phyloP scores from a whole-genome alignment of 2,888 invertebrate genomes.

The Helleia helle region DNA sequence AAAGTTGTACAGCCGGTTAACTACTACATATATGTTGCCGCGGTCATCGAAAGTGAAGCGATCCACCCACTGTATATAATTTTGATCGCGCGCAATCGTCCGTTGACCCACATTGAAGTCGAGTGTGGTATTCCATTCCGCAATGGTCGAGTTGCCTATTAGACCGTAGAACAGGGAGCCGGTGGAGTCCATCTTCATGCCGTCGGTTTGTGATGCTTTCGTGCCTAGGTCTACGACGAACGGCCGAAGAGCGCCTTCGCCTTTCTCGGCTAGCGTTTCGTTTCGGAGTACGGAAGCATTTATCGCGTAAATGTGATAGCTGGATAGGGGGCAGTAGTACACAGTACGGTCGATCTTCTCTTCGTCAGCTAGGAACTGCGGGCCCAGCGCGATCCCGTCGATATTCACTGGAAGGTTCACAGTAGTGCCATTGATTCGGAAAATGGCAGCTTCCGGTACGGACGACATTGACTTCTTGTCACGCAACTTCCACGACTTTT shows the following conservation, averaged over 20 bases:
- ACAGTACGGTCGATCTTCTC: conserved; percentile 63
- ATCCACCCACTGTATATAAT: conserved; percentile 82
- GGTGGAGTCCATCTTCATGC: conserved; percentile 82
- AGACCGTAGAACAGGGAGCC: conserved; percentile 82
- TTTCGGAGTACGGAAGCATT: conserved; percentile 76
- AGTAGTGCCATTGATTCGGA: conserved; percentile 75
- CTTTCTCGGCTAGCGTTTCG: conserved; percentile 49
- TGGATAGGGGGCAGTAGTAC: conserved; percentile 80
- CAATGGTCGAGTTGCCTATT: conserved; percentile 78
- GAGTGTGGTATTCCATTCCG: conserved; percentile 78
- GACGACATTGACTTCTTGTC: conserved; percentile 78
- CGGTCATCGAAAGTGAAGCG: conserved; percentile 79
- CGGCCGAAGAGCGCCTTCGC: conserved; percentile 46
- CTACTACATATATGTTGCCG: conserved; percentile 78
- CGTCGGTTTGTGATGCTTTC: conserved; percentile 80
- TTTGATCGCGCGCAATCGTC: conserved; percentile 78
- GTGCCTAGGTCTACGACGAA: conserved; percentile 75
- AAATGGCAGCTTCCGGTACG: conserved; percentile 69
- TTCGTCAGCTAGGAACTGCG: conserved; percentile 56
- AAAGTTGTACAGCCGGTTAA: conserved; percentile 80
- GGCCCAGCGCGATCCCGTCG: conserved; percentile 82
- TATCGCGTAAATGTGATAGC: conserved; percentile 78
- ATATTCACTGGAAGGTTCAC: conserved; percentile 76
- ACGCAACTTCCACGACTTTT: conserved; percentile 81
- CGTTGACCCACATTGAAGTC: conserved; percentile 75